Evolutionary conservation across 2,888 invertebrate genomes (phyloP).

Genomic region (Apamea epomidion): DNA sequence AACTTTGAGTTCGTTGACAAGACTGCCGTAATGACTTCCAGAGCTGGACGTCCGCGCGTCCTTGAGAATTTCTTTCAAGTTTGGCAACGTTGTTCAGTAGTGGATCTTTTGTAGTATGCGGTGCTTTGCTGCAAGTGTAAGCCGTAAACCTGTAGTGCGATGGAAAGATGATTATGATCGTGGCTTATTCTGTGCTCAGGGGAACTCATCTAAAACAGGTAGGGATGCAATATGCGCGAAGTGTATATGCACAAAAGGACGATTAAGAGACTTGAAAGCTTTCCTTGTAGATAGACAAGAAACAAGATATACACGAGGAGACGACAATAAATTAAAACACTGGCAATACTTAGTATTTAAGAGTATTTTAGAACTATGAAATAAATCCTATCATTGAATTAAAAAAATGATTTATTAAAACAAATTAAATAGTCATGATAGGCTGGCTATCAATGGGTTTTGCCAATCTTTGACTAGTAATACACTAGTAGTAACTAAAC

Average conservation of each 20-base stretch:
- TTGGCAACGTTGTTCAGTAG: constrained; percentile 11
- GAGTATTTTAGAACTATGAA: no score
- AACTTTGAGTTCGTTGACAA: constrained; percentile 52
- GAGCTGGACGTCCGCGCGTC: constrained; percentile 27
- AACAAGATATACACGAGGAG: not conserved
- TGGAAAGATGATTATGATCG: not conserved
- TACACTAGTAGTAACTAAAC: no score
- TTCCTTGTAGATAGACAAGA: not conserved
- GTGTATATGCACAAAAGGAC: not conserved
- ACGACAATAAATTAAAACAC: no score
- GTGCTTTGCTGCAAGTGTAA: not conserved
- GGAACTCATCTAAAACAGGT: no score
- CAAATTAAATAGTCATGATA: no score
- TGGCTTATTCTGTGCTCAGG: not conserved
- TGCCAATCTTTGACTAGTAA: no score
- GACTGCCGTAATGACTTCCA: constrained; percentile 51
- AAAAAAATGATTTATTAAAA: no score
- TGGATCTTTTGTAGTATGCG: not conserved
- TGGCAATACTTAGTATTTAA: no score
- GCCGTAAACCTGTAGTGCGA: no score
- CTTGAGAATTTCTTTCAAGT: constrained; percentile 51
- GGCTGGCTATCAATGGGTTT: no score
- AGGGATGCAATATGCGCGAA: not conserved
- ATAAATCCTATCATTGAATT: no score
- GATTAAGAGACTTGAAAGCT: not conserved